phyloP scores from a whole-genome alignment of 2,888 invertebrate genomes.

The Tiphia femorata region DNA sequence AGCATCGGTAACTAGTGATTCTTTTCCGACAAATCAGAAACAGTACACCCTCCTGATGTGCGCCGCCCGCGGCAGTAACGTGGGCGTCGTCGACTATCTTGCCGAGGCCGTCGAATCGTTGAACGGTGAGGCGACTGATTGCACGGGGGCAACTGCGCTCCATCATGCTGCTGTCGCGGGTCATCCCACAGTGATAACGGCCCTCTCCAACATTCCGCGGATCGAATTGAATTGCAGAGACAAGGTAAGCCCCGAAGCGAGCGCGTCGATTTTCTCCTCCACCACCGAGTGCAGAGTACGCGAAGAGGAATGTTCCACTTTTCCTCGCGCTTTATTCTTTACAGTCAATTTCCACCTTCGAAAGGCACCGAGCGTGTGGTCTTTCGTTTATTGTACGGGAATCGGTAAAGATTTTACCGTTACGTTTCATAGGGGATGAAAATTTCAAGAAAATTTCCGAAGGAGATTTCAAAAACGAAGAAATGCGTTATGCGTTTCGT shows the following conservation, averaged over 20 bases:
- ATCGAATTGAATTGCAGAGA: slow-evolving; percentile 78
- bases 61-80: slow-evolving; percentile 79
- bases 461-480: no score
- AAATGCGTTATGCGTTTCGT: no score
- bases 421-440: no score
- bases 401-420: no score
- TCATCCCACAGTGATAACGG: slow-evolving; percentile 75
- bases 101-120: slow-evolving; percentile 75
- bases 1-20: no score
- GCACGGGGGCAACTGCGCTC: slow-evolving; percentile 80
- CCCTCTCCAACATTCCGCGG: slow-evolving; percentile 73
- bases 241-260: slow-evolving; percentile 71
- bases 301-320: no score
- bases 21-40: slow-evolving; percentile 72
- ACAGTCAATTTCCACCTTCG: no score
- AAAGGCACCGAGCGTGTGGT: no score
- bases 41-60: slow-evolving; percentile 82
- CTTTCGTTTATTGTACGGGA: no score
- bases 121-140: slow-evolving; percentile 74
- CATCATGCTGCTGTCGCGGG: slow-evolving; percentile 84
- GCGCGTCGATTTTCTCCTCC: not conserved
- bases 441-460: no score
- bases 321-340: no score
- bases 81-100: slow-evolving; percentile 73
- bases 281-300: no score